Conservation (phyloP, 2,113 vertebrate genomes). For the Rhadina sibilatrix region DNA sequence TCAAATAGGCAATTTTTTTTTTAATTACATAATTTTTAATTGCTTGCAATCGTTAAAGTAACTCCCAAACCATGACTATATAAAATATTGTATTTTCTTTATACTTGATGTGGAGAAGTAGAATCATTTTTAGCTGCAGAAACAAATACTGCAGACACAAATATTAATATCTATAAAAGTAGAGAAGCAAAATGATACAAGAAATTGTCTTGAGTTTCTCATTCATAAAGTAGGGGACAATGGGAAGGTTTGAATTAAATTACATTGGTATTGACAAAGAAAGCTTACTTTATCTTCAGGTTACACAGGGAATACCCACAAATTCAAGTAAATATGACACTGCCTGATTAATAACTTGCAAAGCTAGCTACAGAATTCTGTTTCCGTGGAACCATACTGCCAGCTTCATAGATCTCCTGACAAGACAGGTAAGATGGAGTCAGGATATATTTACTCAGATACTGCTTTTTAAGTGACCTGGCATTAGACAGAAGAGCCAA, state of each 20-base stretch:
- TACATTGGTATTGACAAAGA: neutral
- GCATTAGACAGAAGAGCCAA: neutral
- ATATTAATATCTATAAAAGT: neutral
- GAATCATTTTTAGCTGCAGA: neutral
- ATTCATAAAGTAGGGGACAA: neutral
- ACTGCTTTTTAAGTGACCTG: neutral
- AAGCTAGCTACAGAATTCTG: neutral
- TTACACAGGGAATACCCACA: neutral
- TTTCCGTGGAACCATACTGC: neutral
- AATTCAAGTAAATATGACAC: neutral
- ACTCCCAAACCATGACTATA: neutral
- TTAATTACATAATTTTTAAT: neutral
- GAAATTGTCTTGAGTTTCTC: neutral
- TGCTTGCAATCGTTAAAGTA: neutral
- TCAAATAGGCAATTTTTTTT: neutral
- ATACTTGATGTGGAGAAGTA: neutral
- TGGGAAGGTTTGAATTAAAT: neutral
- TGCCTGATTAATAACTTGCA: neutral
- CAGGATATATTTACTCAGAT: neutral
- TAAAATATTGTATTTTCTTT: neutral
- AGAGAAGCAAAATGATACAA: neutral
- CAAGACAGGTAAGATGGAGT: neutral
- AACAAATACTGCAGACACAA: neutral
- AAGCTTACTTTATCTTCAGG: neutral
- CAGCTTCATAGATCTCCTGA: neutral